Evolutionary conservation across 2,888 invertebrate genomes (phyloP), one percentile per base, ranked within the genome.

Genomic region (Chloromyia formosa): DNA sequence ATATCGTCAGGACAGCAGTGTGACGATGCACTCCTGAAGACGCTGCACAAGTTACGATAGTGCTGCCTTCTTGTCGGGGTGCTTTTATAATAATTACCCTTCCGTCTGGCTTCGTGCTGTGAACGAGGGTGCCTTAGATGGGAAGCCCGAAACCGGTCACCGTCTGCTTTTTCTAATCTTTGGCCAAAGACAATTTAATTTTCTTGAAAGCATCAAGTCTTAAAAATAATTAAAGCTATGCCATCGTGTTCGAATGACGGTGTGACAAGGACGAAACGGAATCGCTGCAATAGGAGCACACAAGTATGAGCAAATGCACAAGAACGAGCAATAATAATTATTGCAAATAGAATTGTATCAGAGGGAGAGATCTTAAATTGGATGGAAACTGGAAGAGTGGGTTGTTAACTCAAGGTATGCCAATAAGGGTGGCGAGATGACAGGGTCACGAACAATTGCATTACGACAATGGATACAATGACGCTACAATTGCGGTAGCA

Each of bases 151-250:
- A 56, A 56, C 10, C 10, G 22, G 56, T 56, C 49, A n/a, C 49
- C 18, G 56, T 56, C 56, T 56, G 56, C 22, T 42, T 42, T 22
- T 56, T 74, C 64, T 53, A 69, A 69, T 45, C 74, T 69, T 69
- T 74, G 72, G 66, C 72, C 45, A 45, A 56, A 22, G 35, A 53
- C 72, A 75, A 64, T 72, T 75, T 75, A 72, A 75, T 75, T 72
- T 75, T 62, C 72, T 72, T 75, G 64, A 73, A 75, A 75, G 75
- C 61, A 72, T 75, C 22, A 56, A 23, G 56, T 66, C 72, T 72
- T 64, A 62, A 54, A 71, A 71, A 71, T 71, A 71, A 71, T 75
- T 71, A 71, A 71, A 71, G 68, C 5, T 14, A 22, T 1, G 10
- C 64, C n/a, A 35, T 60, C n/a, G 60, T 27, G 2, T 49, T 49